Base-by-base conservation (phyloP, 2,113 vertebrate species). In the Burhinus bistriatus region DNA sequence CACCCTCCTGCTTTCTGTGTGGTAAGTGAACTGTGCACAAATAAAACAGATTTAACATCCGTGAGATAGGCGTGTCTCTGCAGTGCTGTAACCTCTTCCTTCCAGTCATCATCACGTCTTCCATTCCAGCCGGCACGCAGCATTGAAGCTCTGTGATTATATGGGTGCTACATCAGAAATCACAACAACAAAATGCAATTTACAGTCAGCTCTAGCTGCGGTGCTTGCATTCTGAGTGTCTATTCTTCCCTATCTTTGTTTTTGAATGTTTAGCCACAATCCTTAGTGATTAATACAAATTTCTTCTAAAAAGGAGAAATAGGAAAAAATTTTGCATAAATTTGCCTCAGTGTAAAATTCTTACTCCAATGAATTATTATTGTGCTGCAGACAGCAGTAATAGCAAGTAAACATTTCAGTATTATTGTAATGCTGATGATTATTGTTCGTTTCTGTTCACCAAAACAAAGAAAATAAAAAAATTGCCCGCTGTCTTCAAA, bases 381-480 rank as follows among this genome's bases (percentile, higher is more conserved):
- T 72, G 65, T 83, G 70, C 12, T 84, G 40, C 15, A 85, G 66
- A 92, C 40, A 58, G 55, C 51, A 86, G 59, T 87, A 95, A 84
- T 76, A 93, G 19, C 62, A 79, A 94, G 75, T 40, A 91, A 91
- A 75, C 2, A 2, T 89, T 69, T 85, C 57, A 62, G 62, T 58
- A 76, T 69, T 89, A 89, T 94, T 93, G 87, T 59, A 71, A 89
- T 82, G 81, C 59, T 95, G 92, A 95, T 96, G 70, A 69, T 82
- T 89, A 95, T 91, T 95, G 70, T 84, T 89, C 15, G 0, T 93
- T 95, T 93, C 70, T 93, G 73, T 64, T 93, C 75, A 94, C 62
- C 77, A 95, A 89, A 96, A 94, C 89, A 97, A 96, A 97, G 86
- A 81, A 87, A 87, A 95, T 89, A 0, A 72, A 84, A 96, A 95